These are phyloP conservation scores for Oncopeltus fasciatus DNA, from an alignment of 1,140 invertebrate species.

Conservation along the genomic window DNA sequence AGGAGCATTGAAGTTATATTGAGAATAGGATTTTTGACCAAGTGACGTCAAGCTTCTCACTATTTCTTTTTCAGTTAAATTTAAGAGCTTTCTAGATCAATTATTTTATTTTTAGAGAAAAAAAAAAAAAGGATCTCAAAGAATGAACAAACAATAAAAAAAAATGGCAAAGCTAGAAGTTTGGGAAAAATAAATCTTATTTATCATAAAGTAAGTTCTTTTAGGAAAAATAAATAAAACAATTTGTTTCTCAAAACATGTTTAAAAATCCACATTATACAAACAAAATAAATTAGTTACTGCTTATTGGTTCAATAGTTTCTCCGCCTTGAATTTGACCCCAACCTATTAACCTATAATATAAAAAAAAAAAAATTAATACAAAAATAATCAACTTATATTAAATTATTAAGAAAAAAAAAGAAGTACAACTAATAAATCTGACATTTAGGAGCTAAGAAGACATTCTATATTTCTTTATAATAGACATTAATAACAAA, in stretches of 20 bases:
- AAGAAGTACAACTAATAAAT: background rate
- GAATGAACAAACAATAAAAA: background rate
- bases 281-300: background rate
- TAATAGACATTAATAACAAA: background rate
- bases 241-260: background rate
- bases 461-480: background rate
- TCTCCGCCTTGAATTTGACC: conserved; percentile 85
- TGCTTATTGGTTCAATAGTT: conserved; percentile 58
- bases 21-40: too few species aligned
- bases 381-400: background rate
- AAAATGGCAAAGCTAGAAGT: background rate
- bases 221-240: background rate
- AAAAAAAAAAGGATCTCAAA: background rate
- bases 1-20: too few species aligned
- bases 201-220: too few species aligned
- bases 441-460: background rate
- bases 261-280: background rate
- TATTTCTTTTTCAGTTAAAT: too few species aligned
- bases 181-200: background rate
- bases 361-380: conserved; percentile 6
- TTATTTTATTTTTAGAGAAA: background rate
- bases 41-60: too few species aligned
- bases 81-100: too few species aligned
- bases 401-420: too few species aligned
- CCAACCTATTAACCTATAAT: conserved; percentile 83